These are phyloP conservation scores for Drosophila anomalata DNA, from an alignment of 2,888 invertebrate species.

Conservation along the genomic window DNA sequence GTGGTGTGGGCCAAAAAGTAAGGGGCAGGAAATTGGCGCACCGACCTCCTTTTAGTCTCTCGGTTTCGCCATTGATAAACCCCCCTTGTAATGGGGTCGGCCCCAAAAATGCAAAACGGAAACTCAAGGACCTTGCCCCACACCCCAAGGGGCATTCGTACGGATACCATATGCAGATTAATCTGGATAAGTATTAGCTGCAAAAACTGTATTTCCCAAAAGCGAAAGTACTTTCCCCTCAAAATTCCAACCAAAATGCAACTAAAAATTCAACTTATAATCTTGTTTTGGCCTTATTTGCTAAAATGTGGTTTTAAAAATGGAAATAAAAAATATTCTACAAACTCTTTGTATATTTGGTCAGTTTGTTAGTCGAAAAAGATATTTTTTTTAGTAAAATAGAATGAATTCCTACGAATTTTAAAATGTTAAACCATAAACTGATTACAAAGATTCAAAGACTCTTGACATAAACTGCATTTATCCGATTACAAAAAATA, in stretches of 20 bases:
- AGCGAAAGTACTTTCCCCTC: constrained; percentile 19
- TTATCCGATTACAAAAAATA: no score
- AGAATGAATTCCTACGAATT: not conserved
- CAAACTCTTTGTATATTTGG: no score
- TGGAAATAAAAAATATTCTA: not conserved
- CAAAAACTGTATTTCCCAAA: constrained; percentile 20
- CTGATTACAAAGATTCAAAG: not conserved
- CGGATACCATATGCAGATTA: constrained; percentile 27
- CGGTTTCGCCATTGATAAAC: constrained; percentile 17
- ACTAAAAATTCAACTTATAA: constrained; percentile 2
- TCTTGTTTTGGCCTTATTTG: not conserved
- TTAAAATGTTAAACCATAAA: not conserved
- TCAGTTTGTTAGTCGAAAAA: no score
- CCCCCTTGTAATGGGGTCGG: constrained; percentile 28
- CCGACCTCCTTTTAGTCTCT: constrained; percentile 26
- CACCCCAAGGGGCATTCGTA: constrained; percentile 28
- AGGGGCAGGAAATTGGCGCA: constrained; percentile 31
- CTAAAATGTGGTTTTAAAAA: not conserved
- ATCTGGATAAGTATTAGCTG: constrained; percentile 38
- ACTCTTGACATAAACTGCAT: not conserved
- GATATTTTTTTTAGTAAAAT: not conserved
- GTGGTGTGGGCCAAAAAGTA: constrained; percentile 3
- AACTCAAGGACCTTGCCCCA: constrained; percentile 42
- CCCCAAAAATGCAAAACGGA: constrained; percentile 35
- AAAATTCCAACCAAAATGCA: not conserved